Percentiles rank a stretch among this genome's conserved stretches.
phyloP scores from a whole-genome alignment of 2,797 vertebrate genomes.

The Myiothlypis chrysogaster region DNA sequence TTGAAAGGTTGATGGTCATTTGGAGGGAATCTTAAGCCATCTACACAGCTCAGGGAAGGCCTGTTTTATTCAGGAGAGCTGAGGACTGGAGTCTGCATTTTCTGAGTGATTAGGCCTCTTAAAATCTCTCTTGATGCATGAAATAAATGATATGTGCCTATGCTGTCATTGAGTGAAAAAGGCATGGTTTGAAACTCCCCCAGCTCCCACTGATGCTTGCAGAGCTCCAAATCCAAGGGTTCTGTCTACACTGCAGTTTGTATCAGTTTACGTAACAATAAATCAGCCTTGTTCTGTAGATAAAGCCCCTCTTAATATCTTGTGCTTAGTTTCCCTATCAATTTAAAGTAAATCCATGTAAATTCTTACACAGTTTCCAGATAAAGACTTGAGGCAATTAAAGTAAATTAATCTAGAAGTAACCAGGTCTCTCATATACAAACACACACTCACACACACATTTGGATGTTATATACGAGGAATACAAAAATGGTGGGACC shows the following conservation, averaged over 20 bases:
- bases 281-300: not conserved
- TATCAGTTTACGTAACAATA: not conserved
- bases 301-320: not conserved
- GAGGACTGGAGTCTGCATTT: not conserved
- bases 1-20: constrained; percentile 5
- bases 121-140: not conserved
- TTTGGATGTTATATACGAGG: not conserved
- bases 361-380: not conserved
- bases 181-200: not conserved
- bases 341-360: not conserved
- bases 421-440: not conserved
- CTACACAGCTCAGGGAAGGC: not conserved
- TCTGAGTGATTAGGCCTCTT: not conserved
- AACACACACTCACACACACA: not conserved
- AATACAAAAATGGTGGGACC: not conserved
- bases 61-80: not conserved
- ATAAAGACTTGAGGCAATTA: not conserved
- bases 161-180: not conserved
- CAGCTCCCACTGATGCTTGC: not conserved
- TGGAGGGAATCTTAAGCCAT: not conserved
- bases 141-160: not conserved
- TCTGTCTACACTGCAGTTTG: not conserved
- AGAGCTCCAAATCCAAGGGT: not conserved
- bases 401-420: not conserved
- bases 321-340: not conserved